Percentiles rank a stretch among this genome's conserved stretches.
phyloP scores from a whole-genome alignment of 2,888 invertebrate species.

The Notocelia uddmanniana region DNA sequence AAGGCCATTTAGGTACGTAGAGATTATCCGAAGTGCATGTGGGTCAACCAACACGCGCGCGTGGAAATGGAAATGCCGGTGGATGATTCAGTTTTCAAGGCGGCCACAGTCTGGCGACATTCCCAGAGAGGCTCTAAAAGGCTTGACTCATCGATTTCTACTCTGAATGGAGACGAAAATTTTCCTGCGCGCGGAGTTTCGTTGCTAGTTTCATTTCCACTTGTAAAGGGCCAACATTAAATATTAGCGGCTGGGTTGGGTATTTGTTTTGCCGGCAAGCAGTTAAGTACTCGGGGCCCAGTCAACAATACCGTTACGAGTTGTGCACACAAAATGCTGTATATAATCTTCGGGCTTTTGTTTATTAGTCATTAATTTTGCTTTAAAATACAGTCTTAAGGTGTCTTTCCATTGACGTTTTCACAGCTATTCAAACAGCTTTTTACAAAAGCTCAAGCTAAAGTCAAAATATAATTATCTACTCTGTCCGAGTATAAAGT shows the following conservation, averaged over 20 bases:
- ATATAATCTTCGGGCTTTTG: neutral
- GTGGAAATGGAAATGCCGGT: conserved; percentile 5
- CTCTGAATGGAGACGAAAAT: conserved; percentile 9
- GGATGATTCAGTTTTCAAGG: conserved; percentile 12
- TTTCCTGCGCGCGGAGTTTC: conserved; percentile 10
- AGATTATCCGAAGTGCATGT: conserved; percentile 42
- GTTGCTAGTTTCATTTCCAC: conserved; percentile 21
- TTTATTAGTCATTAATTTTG: conserved; percentile 14
- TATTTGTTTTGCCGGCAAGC: conserved; percentile 18
- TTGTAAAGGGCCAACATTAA: conserved; percentile 22
- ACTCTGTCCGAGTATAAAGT: too few relatives aligned
- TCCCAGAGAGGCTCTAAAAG: conserved; percentile 23
- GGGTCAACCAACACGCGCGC: conserved; percentile 20
- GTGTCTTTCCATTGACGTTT: too few relatives aligned
- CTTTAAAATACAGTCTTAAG: neutral
- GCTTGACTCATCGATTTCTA: conserved; percentile 33
- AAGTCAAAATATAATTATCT: neutral
- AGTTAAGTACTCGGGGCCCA: neutral
- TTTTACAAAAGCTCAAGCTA: neutral
- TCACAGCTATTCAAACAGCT: too few relatives aligned
- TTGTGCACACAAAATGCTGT: conserved; percentile 11
- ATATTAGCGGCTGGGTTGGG: conserved; percentile 13
- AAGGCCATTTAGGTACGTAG: conserved; percentile 25
- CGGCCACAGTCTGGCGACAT: conserved; percentile 13
- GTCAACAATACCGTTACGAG: conserved; percentile 18